Conservation (phyloP, 1,140 invertebrate species). For the Melitaea cinxia region DNA sequence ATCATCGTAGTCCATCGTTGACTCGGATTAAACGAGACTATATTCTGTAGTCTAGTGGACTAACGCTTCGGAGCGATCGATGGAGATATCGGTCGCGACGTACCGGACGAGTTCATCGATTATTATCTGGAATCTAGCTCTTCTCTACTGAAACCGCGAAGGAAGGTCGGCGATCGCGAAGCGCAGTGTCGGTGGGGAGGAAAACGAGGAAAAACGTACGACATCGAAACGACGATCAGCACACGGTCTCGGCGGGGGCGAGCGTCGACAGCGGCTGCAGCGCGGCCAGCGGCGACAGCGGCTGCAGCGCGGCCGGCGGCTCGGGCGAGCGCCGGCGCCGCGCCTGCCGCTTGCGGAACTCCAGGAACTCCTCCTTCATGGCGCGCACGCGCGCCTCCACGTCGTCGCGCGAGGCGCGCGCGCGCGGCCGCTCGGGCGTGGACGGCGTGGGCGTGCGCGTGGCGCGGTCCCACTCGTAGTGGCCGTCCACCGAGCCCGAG, state of each 20-base stretch:
- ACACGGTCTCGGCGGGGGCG: slow-evolving; percentile 60
- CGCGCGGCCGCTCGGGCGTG: slow-evolving; percentile 83
- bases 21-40: slow-evolving; percentile 25
- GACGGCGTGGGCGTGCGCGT: slow-evolving; percentile 89
- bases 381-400: slow-evolving; percentile 95
- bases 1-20: slow-evolving; percentile 31
- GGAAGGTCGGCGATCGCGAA: not conserved
- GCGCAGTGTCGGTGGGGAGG: slow-evolving; percentile 19
- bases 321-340: slow-evolving; percentile 86
- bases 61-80: not conserved
- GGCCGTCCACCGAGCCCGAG: slow-evolving; percentile 92
- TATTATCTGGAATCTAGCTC: not conserved
- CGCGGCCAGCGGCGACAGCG: slow-evolving; percentile 86
- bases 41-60: slow-evolving; percentile 6
- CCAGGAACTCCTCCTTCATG: slow-evolving; percentile 97
- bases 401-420: slow-evolving; percentile 84
- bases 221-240: slow-evolving; percentile 41
- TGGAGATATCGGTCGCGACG: slow-evolving; percentile 5
- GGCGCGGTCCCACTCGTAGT: slow-evolving; percentile 96
- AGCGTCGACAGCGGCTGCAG: slow-evolving; percentile 69
- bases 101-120: not conserved
- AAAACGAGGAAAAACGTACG: not conserved
- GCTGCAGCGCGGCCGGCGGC: slow-evolving; percentile 83
- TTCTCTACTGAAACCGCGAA: not conserved
- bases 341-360: slow-evolving; percentile 94